Base-by-base conservation (phyloP, 2,113 vertebrate genomes). In the Oryzias curvinotus region DNA sequence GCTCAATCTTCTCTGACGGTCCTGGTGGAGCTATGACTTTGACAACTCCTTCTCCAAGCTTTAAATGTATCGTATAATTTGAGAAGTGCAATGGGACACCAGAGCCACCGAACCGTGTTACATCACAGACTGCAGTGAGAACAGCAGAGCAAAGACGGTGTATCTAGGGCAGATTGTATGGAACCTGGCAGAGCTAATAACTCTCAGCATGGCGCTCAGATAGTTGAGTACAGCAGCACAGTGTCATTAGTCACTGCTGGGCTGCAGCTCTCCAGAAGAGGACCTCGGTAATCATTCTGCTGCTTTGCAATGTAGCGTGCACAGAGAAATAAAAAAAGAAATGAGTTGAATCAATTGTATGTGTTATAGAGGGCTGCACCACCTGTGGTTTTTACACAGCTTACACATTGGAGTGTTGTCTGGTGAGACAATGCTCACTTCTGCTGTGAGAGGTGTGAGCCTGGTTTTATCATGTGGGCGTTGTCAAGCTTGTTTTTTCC, bases 201-300 rank as follows among this genome's bases (percentile, higher is more conserved):
- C 53, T 54, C 30, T 10, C 62, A 62, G 62, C 48, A 26, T 19
- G 25, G 48, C 14, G 26, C 58, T 62, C 43, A 17, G 44, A 68
- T 43, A 62, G 65, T 52, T 82, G 51, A 49, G 30, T 21, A 23
- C 47, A 53, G 54, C 49, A 45, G n/a, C 49, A 56, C 8, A n/a
- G 18, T 53, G 48, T 53, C 54, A 66, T 59, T 74, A 63, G 51
- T 67, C 52, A 55, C 52, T 61, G 59, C 49, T 67, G 51, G 65
- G 65, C 65, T 71, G 48, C 50, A 62, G 14, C 52, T 71, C 53
- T 54, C 21, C 56, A 47, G 14, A 65, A 44, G 23, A 65, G 36
- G 64, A 36, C 36, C 4, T 45, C 50, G 49, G 26, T 65, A 63
- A 52, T 73, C 45, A 52, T 46, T 59, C 28, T 55, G 62, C 60